Percentiles rank a stretch among this genome's conserved stretches.
These are phyloP conservation scores for Dastarcus helophoroides DNA, from an alignment of 2,888 invertebrate species.

Conservation along the genomic window DNA sequence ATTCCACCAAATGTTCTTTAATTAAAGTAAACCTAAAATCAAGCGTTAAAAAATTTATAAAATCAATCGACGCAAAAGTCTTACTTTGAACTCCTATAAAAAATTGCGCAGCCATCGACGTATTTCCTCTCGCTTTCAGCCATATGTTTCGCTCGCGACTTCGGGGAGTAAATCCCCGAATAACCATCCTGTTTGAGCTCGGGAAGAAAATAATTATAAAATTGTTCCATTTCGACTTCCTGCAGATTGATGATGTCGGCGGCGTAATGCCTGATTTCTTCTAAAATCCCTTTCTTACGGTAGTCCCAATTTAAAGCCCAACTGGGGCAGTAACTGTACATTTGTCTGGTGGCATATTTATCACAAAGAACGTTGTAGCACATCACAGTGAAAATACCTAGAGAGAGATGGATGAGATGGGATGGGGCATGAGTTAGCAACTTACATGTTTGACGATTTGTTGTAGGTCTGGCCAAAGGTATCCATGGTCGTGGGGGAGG, in stretches of 20 bases:
- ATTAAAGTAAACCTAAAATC: constrained; percentile 77
- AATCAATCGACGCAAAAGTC: constrained; percentile 21
- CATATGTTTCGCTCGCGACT: constrained; percentile 98
- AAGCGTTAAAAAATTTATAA: constrained; percentile 9
- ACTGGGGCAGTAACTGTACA: constrained; percentile 98
- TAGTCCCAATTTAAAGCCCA: constrained; percentile 99
- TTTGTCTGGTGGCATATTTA: constrained; percentile 96
- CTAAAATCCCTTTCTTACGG: constrained; percentile 92
- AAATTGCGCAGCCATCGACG: constrained; percentile 99
- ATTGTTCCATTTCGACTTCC: constrained; percentile 99
- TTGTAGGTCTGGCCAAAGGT: constrained; percentile 78
- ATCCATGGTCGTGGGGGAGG: constrained; percentile 95
- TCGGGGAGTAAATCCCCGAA: constrained; percentile 94
- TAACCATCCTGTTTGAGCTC: constrained; percentile 86
- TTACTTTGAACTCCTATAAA: constrained; percentile 87
- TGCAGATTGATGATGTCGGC: constrained; percentile 94
- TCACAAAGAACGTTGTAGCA: constrained; percentile 99
- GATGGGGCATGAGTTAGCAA: constrained; percentile 25
- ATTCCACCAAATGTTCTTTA: constrained; percentile 94
- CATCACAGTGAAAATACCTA: constrained; percentile 97
- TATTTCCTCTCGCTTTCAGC: constrained; percentile 90
- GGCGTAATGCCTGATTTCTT: constrained; percentile 90
- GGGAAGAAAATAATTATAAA: constrained; percentile 91
- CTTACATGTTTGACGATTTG: constrained; percentile 84
- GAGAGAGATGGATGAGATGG: constrained; percentile 17